Evolutionary conservation across 2,888 invertebrate genomes (phyloP).

Genomic region (Allophyes oxyacanthae): DNA sequence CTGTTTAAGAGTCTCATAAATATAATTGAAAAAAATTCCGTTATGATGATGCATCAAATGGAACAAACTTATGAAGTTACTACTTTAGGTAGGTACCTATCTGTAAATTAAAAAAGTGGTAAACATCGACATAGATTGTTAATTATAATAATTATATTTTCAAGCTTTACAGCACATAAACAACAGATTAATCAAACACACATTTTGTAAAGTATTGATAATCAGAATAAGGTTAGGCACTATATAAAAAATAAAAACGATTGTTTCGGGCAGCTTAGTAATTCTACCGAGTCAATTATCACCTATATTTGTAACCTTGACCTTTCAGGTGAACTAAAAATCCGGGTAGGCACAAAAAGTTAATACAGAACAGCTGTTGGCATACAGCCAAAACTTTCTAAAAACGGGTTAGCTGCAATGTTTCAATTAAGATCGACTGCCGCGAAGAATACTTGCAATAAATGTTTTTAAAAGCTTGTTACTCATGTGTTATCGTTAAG

Average conservation of each 20-base stretch:
- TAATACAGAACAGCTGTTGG: slow-evolving; percentile 78
- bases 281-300: slow-evolving; percentile 23
- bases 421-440: slow-evolving; percentile 72
- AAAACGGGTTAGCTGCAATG: slow-evolving; percentile 79
- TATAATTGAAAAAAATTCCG: no score
- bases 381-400: slow-evolving; percentile 80
- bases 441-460: slow-evolving; percentile 52
- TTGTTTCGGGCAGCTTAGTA: background rate
- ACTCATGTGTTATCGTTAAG: slow-evolving; percentile 42
- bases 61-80: no score
- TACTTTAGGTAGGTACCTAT: no score
- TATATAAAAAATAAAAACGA: background rate
- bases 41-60: no score
- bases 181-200: background rate
- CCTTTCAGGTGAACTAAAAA: slow-evolving; percentile 74
- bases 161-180: no score
- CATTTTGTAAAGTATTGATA: no score
- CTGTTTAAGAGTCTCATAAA: no score
- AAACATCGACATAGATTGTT: no score
- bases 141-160: no score
- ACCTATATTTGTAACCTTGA: slow-evolving; percentile 73
- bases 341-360: slow-evolving; percentile 64
- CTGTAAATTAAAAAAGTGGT: no score
- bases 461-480: slow-evolving; percentile 55
- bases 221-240: background rate